Evolutionary conservation across 2,113 vertebrate species (phyloP), one percentile per base, ranked within the genome.

Genomic region (Gavialis gangeticus): DNA sequence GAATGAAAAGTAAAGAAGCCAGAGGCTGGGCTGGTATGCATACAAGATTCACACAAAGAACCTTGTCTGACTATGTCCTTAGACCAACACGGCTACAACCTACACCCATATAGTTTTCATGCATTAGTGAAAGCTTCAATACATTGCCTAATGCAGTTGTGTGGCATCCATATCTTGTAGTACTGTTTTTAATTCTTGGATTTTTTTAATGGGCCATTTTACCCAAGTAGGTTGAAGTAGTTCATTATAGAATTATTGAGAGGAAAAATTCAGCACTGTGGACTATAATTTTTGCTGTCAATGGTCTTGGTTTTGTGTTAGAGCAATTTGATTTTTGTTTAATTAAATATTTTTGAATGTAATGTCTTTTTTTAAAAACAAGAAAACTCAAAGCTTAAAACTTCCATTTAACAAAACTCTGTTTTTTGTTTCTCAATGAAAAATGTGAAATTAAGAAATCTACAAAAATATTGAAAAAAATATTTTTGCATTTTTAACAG

Each of bases 121-220:
- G 30, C 5, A 71, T 34, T 21, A 21, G 19, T 3, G 37, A 21
- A 37, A 21, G 22, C 67, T 34, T 37, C 30, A 71, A 22, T 71
- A 75, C 21, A 57, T 90, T 82, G 3, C 54, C 3, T 37, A 6
- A 37, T 80, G 90, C 78, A 1, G 17, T 75, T 75, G n/a, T 55
- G 1, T 64, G 87, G 58, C 22, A 60, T 24, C 83, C 37, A 75
- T 54, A 27, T 54, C 46, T 37, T 55, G 15, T 34, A 87, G 79
- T 90, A 91, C 6, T 63, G 12, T 3, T 56, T 75, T 55, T 2
- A 1, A 18, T 2, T 2, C 0, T 0, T 5, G 30, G 21, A 3
- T 13, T 17, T n/a, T 57, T 78, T 76, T n/a, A 1, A 4, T 10
- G 10, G 10, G 28, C 0, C 0, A 79, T 58, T 46, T 92, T 82